Evolutionary conservation across 2,113 vertebrate species (phyloP), one percentile per base, ranked within the genome.

Genomic region (Ictalurus punctatus): DNA sequence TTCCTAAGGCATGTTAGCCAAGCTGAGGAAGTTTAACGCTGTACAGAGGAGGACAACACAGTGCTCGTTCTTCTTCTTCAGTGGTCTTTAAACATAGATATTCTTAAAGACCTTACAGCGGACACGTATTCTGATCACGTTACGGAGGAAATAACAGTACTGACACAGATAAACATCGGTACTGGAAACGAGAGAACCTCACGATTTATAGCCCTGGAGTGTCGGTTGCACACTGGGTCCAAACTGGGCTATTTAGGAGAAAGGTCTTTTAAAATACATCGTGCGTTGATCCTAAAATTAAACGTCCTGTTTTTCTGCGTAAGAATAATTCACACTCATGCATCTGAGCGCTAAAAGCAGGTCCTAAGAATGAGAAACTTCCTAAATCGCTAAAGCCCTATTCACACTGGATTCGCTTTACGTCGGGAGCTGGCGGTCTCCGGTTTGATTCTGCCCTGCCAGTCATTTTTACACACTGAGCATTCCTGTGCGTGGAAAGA

Each of bases 401-500:
- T 37, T 82, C 80, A 37, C 30, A 34, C 17, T 21, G 54, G 34
- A 63, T 23, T 83, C 5, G 3, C 40, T 83, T 83, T 40, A 40
- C 34, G 40, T 14, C 27, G 2, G 34, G 23, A 63, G 81, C 13
- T 63, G 58, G 5, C 0, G 0, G 25, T 83, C 21, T 82, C 54
- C 80, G 19, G 76, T n/a, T 34, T 58, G 6, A 56, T 27, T 79
- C 23, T 34, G 25, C 23, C 25, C 1, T 80, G 25, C 54, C 48
- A 80, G 48, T 56, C 78, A 80, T 80, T 80, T 80, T 80, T 54
- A 16, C 27, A 30, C 48, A 44, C 76, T n/a, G 78, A 56, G n/a
- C 79, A 59, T 34, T 59, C 79, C 54, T 82, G 54, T 34, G 17
- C 8, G 3, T 82, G 54, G 79, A 82, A 82, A 82, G 17, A 59